A percentile compares a stretch with the other conserved stretches of the same genome.
Evolutionary conservation across 1,140 invertebrate species (phyloP).

Genomic region (Andricus grossulariae): DNA sequence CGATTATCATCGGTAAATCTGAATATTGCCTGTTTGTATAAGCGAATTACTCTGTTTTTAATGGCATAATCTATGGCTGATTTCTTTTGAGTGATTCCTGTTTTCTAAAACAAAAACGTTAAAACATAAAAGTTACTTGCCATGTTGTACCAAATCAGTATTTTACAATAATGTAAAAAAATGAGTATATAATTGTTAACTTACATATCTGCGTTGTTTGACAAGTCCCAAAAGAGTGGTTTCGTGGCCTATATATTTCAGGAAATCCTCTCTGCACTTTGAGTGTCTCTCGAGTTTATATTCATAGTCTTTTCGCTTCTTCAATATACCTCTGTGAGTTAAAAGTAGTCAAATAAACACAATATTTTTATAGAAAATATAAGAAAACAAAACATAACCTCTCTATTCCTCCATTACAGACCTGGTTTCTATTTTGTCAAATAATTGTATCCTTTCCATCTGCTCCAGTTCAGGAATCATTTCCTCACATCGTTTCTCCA

Average conservation of each 20-base stretch:
- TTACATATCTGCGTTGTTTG: conserved; percentile 76
- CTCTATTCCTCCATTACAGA: conserved; percentile 58
- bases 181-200: neutral
- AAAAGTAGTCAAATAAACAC: conserved; percentile 32
- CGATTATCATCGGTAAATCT: conserved; percentile 82
- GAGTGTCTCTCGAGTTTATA: conserved; percentile 82
- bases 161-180: neutral
- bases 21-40: conserved; percentile 80
- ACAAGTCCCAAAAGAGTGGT: conserved; percentile 81
- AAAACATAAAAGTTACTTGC: neutral
- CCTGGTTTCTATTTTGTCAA: conserved; percentile 82
- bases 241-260: conserved; percentile 85
- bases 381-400: conserved; percentile 35
- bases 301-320: conserved; percentile 83
- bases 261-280: conserved; percentile 83
- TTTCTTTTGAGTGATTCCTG: conserved; percentile 78
- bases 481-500: conserved; percentile 83
- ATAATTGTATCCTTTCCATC: conserved; percentile 82
- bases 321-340: conserved; percentile 80
- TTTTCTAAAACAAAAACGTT: conserved; percentile 70
- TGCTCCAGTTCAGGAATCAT: conserved; percentile 85
- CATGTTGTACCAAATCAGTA: conserved; percentile 32
- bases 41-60: conserved; percentile 79
- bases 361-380: neutral
- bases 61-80: conserved; percentile 82